These are phyloP conservation scores for Brenthis hecate DNA, from an alignment of 2,888 invertebrate genomes.

Conservation along the genomic window DNA sequence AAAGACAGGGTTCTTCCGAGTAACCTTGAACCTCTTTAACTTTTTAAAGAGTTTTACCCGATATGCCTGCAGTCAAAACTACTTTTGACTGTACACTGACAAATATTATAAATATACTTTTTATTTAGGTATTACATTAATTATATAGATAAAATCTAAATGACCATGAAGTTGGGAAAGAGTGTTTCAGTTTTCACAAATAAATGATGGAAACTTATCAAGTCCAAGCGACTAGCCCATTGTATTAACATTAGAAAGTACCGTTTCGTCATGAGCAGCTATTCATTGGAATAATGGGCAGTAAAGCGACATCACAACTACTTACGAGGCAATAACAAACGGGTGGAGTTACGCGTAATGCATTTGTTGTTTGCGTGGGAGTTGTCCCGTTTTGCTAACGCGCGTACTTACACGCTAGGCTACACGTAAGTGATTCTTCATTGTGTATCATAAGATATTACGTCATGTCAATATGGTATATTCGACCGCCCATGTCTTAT, in stretches of 20 bases:
- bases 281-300: constrained; percentile 66
- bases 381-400: constrained; percentile 50
- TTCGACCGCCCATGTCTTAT: constrained; percentile 14
- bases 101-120: not conserved
- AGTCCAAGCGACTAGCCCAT: constrained; percentile 42
- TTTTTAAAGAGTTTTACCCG: too few species aligned
- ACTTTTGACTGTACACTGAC: not conserved
- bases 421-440: constrained; percentile 37
- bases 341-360: constrained; percentile 46
- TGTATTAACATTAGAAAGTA: constrained; percentile 71
- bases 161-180: not conserved
- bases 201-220: constrained; percentile 15
- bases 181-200: not conserved
- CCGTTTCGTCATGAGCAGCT: constrained; percentile 64
- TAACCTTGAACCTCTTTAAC: too few species aligned
- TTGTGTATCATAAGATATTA: constrained; percentile 39
- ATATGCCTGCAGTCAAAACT: too few species aligned
- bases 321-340: constrained; percentile 54
- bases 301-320: constrained; percentile 52
- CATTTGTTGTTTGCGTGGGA: constrained; percentile 58
- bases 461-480: constrained; percentile 29
- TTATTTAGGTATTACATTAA: not conserved
- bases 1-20: too few species aligned
- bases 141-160: not conserved
- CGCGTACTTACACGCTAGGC: constrained; percentile 19